Base-by-base conservation (phyloP, 2,888 invertebrate genomes). In the Drosophila nr. medialis region DNA sequence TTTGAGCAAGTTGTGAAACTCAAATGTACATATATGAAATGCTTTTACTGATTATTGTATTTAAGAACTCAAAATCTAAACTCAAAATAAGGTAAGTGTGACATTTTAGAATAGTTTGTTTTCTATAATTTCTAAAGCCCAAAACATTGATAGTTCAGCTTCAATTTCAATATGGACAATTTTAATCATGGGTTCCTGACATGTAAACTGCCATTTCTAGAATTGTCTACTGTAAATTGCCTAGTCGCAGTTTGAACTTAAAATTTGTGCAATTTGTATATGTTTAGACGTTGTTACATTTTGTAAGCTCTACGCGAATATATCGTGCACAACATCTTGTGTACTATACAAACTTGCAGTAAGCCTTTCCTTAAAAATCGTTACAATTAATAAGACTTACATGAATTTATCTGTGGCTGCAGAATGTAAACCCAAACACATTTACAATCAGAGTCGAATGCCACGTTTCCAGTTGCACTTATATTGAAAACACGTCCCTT, bases 401-500 rank as follows among this genome's bases (percentile, higher is more conserved):
- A 11, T 4, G n/a, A 27, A 24, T 38, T 27, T 11, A 27, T 7
- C 10, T n/a, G 1, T n/a, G 5, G 18, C 2, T 36, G 7, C n/a
- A 21, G 29, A 34, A 45, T 32, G 27, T 38, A 18, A 21, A 15
- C 21, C 15, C 38, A 48, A 54, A 21, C 38, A 15, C 21, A 29
- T 64, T 49, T 24, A 24, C 48, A 64, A 24, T 64, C 48, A 36
- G 49, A 13, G 38, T 10, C 13, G 40, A 34, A 40, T 38, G 32
- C 27, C n/a, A 40, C 34, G 55, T 27, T 13, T 40, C 24, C 36
- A 42, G 32, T 49, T 51, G 42, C 27, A 56, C 50, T 48, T 32
- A 51, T 61, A 62, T 75, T 59, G 38, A 63, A 38, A 45, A 42
- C 36, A n/a, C 50, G 49, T 30, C 58, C 48, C 29, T 21, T 7